A percentile compares a stretch with the other conserved stretches of the same genome.
Evolutionary conservation across 2,797 vertebrate genomes (phyloP).

Genomic region (Australoheros facetus): DNA sequence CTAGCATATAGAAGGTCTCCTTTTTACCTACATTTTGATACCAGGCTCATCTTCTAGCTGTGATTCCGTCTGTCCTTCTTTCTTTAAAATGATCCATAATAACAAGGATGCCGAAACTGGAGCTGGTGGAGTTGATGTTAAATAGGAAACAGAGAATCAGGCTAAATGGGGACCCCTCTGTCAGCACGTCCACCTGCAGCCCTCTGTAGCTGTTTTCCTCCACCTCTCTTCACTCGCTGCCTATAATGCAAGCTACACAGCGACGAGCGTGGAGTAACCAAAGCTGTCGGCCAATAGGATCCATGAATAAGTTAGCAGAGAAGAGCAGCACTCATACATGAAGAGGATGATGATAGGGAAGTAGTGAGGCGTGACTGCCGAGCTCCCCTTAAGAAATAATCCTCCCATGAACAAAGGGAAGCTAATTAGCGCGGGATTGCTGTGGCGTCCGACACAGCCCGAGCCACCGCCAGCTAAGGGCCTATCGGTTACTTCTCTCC

Average conservation of each 20-base stretch:
- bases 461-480: constrained; percentile 46
- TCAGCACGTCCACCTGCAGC: constrained; percentile 31
- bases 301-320: constrained; percentile 72
- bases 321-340: constrained; percentile 63
- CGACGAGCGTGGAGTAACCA: constrained; percentile 45
- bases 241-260: background rate
- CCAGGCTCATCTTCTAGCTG: background rate
- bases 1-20: background rate
- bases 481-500: constrained; percentile 81
- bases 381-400: constrained; percentile 71
- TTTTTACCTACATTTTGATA: background rate
- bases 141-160: constrained; percentile 13
- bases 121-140: constrained; percentile 25
- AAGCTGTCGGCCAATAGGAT: constrained; percentile 49
- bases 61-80: background rate
- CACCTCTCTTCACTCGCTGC: constrained; percentile 23
- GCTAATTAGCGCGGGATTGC: constrained; percentile 76
- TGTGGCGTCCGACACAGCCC: constrained; percentile 52
- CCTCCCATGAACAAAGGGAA: constrained; percentile 69
- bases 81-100: background rate
- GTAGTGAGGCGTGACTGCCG: constrained; percentile 49
- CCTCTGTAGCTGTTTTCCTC: constrained; percentile 6
- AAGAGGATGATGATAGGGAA: constrained; percentile 63
- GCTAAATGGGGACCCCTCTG: constrained; percentile 19
- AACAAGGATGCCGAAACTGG: background rate